Evolutionary conservation across 2,888 invertebrate genomes (phyloP).

Genomic region (Hirtodrosophila histrioides): DNA sequence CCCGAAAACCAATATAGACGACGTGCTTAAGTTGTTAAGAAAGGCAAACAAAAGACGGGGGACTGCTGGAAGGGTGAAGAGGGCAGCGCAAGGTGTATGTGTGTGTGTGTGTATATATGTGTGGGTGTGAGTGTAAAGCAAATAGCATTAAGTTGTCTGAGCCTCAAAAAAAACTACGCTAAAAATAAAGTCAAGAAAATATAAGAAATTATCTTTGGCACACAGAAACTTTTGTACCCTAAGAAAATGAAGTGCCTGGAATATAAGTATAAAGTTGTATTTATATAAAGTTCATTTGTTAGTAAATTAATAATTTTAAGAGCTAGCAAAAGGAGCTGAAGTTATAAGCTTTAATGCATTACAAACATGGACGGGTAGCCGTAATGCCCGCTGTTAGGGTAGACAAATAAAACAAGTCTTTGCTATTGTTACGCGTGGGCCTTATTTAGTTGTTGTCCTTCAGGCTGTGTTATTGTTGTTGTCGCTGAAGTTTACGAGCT

Average conservation of each 20-base stretch:
- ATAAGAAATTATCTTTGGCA: background rate
- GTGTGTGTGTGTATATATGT: constrained; percentile 15
- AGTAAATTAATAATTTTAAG: too few species aligned
- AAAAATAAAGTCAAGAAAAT: constrained; percentile 43
- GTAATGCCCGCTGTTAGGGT: constrained; percentile 19
- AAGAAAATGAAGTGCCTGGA: background rate
- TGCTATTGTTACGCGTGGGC: constrained; percentile 60
- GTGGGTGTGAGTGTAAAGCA: constrained; percentile 57
- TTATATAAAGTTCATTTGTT: too few species aligned
- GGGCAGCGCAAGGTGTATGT: constrained; percentile 30
- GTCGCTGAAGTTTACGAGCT: constrained; percentile 68
- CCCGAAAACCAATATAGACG: constrained; percentile 76
- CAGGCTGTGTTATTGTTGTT: constrained; percentile 53
- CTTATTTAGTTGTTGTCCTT: constrained; percentile 69
- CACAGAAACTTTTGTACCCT: constrained; percentile 33
- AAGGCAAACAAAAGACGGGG: constrained; percentile 67
- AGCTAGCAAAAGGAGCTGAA: too few species aligned
- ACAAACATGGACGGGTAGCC: background rate
- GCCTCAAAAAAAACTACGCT: constrained; percentile 53
- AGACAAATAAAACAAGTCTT: constrained; percentile 36
- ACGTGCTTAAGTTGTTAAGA: constrained; percentile 80
- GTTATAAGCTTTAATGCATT: too few species aligned
- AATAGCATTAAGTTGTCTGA: constrained; percentile 78
- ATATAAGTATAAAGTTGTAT: too few species aligned
- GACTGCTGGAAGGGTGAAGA: constrained; percentile 1